Percentiles rank a stretch among this genome's conserved stretches.
phyloP scores from a whole-genome alignment of 2,113 vertebrate genomes.

The Engraulis encrasicolus region DNA sequence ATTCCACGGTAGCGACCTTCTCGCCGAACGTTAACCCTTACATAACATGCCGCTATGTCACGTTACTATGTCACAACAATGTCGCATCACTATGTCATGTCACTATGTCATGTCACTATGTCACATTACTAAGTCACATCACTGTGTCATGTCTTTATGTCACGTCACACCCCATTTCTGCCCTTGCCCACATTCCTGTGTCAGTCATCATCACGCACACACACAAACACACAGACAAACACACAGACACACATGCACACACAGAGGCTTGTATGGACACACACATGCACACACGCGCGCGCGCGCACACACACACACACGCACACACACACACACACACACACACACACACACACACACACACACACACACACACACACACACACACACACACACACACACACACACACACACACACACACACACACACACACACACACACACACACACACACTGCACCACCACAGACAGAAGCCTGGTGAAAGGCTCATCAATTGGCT shows the following conservation, averaged over 20 bases:
- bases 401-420: slow-evolving; percentile 62
- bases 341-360: slow-evolving; percentile 50
- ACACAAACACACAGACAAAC: background rate
- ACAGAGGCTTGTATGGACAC: too few species aligned
- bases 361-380: background rate
- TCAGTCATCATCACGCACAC: slow-evolving; percentile 85
- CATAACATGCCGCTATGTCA: too few species aligned
- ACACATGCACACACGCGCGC: slow-evolving; percentile 65
- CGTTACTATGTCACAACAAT: too few species aligned
- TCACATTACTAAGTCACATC: too few species aligned
- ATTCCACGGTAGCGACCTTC: too few species aligned
- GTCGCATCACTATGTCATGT: too few species aligned
- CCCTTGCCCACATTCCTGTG: slow-evolving; percentile 89
- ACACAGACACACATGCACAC: background rate
- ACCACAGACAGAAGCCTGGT: slow-evolving; percentile 85
- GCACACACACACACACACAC: slow-evolving; percentile 42
- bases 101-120: too few species aligned
- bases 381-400: slow-evolving; percentile 51
- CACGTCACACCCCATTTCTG: slow-evolving; percentile 83
- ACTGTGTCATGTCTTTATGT: too few species aligned
- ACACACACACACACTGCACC: slow-evolving; percentile 46
- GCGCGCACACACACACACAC: background rate
- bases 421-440: background rate
- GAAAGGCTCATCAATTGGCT: slow-evolving; percentile 91
- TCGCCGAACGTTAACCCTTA: too few species aligned